These are phyloP conservation scores for Amphimallon solstitiale DNA, from an alignment of 2,888 invertebrate species.

Conservation along the genomic window DNA sequence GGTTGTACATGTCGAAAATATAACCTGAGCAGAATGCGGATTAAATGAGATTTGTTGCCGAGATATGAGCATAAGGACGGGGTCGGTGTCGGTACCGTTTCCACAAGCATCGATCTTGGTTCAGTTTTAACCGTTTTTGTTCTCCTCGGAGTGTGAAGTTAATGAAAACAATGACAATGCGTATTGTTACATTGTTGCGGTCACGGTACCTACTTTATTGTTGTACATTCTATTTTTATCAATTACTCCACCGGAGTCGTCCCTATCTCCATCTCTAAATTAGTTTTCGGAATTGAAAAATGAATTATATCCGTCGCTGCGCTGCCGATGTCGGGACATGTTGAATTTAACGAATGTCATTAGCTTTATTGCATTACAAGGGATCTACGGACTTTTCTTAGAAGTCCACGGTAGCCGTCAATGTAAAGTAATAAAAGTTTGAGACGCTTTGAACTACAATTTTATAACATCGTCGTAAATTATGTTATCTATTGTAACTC, in stretches of 20 bases:
- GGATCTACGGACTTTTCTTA: background rate
- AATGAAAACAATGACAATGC: slow-evolving; percentile 48
- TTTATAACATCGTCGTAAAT: slow-evolving; percentile 9
- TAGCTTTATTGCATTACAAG: slow-evolving; percentile 18
- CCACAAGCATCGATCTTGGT: background rate
- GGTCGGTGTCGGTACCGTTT: background rate
- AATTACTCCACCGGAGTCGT: slow-evolving; percentile 22
- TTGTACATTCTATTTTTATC: slow-evolving; percentile 38
- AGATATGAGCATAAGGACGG: background rate
- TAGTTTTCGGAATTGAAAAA: slow-evolving; percentile 32
- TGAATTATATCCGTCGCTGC: slow-evolving; percentile 23
- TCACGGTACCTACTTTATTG: slow-evolving; percentile 22
- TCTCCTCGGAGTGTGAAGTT: slow-evolving; percentile 35
- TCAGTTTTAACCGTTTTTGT: slow-evolving; percentile 31
- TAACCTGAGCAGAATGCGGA: background rate
- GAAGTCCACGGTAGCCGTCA: slow-evolving; percentile 2
- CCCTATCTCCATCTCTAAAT: slow-evolving; percentile 26
- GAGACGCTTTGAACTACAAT: slow-evolving; percentile 11
- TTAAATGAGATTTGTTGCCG: background rate
- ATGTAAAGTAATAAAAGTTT: slow-evolving; percentile 4
- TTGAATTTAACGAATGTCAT: slow-evolving; percentile 21
- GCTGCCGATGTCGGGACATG: background rate
- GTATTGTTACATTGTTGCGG: slow-evolving; percentile 41
- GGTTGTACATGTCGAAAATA: background rate
- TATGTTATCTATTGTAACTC: background rate